A percentile compares a stretch with the other conserved stretches of the same genome.
Conservation (phyloP, 2,888 invertebrate species). For the Scelioninae gen. 1 region DNA sequence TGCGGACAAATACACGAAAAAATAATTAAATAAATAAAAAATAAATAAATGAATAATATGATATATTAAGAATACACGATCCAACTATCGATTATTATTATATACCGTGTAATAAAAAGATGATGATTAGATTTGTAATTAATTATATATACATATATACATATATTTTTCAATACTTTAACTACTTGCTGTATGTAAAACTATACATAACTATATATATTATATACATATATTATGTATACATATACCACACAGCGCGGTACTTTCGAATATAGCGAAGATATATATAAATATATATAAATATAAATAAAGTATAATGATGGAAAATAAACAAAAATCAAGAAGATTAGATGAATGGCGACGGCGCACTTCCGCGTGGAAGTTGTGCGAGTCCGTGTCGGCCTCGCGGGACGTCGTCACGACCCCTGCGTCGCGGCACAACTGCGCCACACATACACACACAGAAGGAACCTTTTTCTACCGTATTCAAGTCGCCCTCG, state of each 20-base stretch:
- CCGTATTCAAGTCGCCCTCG: constrained; percentile 67
- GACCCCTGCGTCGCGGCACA: constrained; percentile 52
- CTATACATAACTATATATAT: constrained; percentile 76
- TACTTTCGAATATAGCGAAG: constrained; percentile 65
- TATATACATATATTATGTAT: constrained; percentile 74
- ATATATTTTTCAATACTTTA: constrained; percentile 84
- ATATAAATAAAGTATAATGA: constrained; percentile 67
- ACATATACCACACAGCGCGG: constrained; percentile 69
- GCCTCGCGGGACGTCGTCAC: constrained; percentile 53
- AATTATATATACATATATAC: constrained; percentile 77
- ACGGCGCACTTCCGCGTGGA: no score
- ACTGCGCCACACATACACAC: constrained; percentile 25
- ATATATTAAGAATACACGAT: constrained; percentile 56
- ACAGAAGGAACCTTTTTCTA: constrained; percentile 65
- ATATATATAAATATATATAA: constrained; percentile 58
- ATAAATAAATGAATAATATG: constrained; percentile 17
- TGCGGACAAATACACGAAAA: constrained; percentile 62
- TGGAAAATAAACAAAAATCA: constrained; percentile 11
- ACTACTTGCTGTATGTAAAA: constrained; percentile 83
- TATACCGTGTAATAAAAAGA: constrained; percentile 74
- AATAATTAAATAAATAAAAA: constrained; percentile 17
- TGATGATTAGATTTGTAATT: constrained; percentile 84
- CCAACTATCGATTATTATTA: constrained; percentile 73
- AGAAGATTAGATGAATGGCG: no score
- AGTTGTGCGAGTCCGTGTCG: constrained; percentile 56